These are phyloP conservation scores for Brenthis ino DNA, from an alignment of 2,888 invertebrate species.

Conservation along the genomic window DNA sequence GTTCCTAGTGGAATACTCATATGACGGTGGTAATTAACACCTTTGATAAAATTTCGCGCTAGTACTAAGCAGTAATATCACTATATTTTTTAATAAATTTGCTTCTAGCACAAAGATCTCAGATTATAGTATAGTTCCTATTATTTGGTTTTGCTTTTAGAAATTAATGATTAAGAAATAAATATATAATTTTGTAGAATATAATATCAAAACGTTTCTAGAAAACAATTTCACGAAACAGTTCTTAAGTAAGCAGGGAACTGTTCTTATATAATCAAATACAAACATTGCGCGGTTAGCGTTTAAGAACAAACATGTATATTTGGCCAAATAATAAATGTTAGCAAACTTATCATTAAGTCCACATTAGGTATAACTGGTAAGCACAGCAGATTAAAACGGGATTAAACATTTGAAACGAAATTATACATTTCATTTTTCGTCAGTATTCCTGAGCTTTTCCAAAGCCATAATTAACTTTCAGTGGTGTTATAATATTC, in stretches of 20 bases:
- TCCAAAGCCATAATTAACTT: too few relatives aligned
- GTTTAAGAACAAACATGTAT: conserved; percentile 15
- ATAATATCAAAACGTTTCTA: background rate
- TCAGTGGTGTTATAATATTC: too few relatives aligned
- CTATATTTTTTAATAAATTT: too few relatives aligned
- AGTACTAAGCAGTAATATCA: too few relatives aligned
- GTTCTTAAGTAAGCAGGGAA: conserved; percentile 16
- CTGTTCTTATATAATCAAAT: conserved; percentile 28
- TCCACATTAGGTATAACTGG: conserved; percentile 2
- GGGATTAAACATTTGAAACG: background rate
- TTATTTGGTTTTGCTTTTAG: background rate
- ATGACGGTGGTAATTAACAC: too few relatives aligned
- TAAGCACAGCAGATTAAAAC: conserved; percentile 2
- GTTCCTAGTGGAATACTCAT: too few relatives aligned
- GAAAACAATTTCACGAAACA: conserved; percentile 4
- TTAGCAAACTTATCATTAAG: conserved; percentile 16
- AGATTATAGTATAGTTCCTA: too few relatives aligned
- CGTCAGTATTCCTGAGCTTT: background rate
- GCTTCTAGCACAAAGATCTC: too few relatives aligned
- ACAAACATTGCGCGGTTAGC: conserved; percentile 24
- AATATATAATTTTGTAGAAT: background rate
- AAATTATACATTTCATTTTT: background rate
- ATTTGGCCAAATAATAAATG: conserved; percentile 27
- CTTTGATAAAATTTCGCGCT: too few relatives aligned
- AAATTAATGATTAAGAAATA: background rate